phyloP scores from a whole-genome alignment of 1,140 invertebrate species.

The Polypedilum pembai region DNA sequence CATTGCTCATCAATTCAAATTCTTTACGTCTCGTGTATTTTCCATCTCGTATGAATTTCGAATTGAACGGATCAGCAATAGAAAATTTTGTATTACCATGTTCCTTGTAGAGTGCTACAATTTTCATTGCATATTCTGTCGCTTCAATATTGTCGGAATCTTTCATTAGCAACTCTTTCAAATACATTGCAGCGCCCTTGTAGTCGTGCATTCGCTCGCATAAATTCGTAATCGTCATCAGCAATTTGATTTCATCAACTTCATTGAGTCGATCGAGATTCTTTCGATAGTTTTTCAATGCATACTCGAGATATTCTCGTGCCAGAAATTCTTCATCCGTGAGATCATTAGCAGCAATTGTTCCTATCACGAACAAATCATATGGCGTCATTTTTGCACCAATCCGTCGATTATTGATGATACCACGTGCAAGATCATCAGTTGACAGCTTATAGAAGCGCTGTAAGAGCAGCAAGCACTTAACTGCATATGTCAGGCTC shows the following conservation, averaged over 20 bases:
- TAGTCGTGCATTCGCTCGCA: not conserved
- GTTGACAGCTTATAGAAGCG: slow-evolving; percentile 3
- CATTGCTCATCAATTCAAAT: slow-evolving; percentile 37
- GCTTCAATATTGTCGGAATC: not conserved
- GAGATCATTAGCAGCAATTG: not conserved
- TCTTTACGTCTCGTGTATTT: not conserved
- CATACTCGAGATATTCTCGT: not conserved
- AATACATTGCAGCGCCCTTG: not conserved
- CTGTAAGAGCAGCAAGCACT: not conserved
- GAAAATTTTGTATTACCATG: not conserved
- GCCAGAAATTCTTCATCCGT: not conserved
- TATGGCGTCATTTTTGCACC: not conserved
- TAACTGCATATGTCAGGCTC: not conserved
- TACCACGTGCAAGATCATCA: not conserved
- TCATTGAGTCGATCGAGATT: not conserved
- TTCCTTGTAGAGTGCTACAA: not conserved
- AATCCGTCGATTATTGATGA: not conserved
- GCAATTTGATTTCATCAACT: slow-evolving; percentile 8
- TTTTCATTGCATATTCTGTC: slow-evolving; percentile 12
- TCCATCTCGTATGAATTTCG: not conserved
- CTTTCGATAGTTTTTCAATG: not conserved
- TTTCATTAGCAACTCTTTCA: not conserved
- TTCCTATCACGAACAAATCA: not conserved
- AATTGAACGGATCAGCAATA: not conserved
- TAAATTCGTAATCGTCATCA: not conserved